phyloP scores from a whole-genome alignment of 2,888 invertebrate species.

The Cantharis flavilabris region DNA sequence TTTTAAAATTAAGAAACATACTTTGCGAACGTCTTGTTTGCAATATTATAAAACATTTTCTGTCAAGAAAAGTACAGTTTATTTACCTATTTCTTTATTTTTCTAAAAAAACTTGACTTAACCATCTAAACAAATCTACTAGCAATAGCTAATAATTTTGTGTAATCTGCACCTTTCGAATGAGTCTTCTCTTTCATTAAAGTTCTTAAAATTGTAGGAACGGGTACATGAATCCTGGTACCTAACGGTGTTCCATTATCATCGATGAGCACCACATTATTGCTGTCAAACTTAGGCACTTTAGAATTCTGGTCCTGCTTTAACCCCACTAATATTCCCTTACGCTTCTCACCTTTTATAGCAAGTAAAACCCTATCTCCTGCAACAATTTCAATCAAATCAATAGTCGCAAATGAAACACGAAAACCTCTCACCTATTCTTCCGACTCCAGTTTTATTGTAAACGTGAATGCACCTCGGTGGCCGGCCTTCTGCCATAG shows the following conservation, averaged over 20 bases:
- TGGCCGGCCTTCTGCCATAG: constrained; percentile 93
- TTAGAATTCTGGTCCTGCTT: constrained; percentile 80
- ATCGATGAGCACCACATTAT: constrained; percentile 94
- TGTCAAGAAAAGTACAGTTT: not conserved
- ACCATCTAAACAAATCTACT: constrained; percentile 77
- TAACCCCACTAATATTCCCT: constrained; percentile 87
- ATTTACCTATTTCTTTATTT: not conserved
- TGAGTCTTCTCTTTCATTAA: constrained; percentile 81
- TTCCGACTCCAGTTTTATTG: constrained; percentile 72
- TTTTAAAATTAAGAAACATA: too few relatives aligned
- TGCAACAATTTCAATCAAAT: constrained; percentile 29
- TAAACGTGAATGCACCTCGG: constrained; percentile 94
- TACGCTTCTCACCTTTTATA: constrained; percentile 93
- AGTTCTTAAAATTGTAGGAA: constrained; percentile 86
- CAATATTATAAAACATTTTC: too few relatives aligned
- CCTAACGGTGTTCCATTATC: constrained; percentile 94
- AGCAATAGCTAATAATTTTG: constrained; percentile 89
- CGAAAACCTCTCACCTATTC: constrained; percentile 58
- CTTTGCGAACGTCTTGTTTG: too few relatives aligned
- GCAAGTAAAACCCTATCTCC: constrained; percentile 92
- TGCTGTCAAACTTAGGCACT: constrained; percentile 91
- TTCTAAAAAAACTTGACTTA: not conserved
- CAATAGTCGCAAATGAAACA: not conserved
- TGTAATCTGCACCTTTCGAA: constrained; percentile 86
- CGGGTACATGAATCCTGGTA: constrained; percentile 92